Conservation (phyloP, 2,797 vertebrate genomes). For the Pteronotus mesoamericanus region DNA sequence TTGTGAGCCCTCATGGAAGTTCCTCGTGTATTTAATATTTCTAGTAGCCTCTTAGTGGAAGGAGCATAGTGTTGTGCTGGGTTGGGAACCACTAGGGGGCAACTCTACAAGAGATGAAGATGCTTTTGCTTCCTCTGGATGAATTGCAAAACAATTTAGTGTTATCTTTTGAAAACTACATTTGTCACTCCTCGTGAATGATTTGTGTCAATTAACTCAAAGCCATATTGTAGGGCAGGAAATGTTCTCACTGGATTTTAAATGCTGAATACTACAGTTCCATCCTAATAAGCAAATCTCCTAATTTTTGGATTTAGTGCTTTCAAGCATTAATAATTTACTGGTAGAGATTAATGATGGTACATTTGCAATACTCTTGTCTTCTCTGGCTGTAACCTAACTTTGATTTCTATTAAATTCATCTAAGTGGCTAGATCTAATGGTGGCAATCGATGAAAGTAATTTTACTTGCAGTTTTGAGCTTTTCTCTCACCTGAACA, state of each 20-base stretch:
- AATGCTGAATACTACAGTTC: background rate
- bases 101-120: background rate
- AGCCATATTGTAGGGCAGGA: background rate
- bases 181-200: constrained; percentile 16
- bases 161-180: background rate
- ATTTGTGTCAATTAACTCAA: constrained; percentile 20
- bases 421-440: background rate
- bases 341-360: background rate
- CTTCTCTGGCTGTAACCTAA: background rate
- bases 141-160: background rate
- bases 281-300: background rate
- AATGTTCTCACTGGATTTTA: constrained; percentile 22
- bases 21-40: background rate
- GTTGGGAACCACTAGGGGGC: background rate
- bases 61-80: background rate
- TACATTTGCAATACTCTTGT: background rate
- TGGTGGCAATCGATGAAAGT: background rate
- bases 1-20: background rate
- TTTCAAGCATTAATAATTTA: background rate
- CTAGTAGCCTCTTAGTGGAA: background rate
- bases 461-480: background rate
- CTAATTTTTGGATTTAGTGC: background rate
- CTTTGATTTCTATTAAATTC: constrained; percentile 7
- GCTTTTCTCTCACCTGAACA: background rate
- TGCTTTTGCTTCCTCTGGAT: background rate